Percentiles rank a stretch among this genome's conserved stretches.
These are phyloP conservation scores for Nylanderia fulva DNA, from an alignment of 1,140 invertebrate genomes.

Conservation along the genomic window DNA sequence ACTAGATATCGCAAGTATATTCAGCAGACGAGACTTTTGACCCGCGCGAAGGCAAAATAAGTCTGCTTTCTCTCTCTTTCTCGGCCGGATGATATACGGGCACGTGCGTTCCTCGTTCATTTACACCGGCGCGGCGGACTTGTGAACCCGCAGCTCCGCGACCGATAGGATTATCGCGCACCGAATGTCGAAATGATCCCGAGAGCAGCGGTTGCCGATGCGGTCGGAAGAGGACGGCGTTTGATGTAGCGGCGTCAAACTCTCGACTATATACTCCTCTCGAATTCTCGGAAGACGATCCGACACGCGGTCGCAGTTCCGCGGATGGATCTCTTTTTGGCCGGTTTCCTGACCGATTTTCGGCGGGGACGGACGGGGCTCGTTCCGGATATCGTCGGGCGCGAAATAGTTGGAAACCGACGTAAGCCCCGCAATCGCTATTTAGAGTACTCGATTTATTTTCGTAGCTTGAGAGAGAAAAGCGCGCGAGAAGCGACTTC, in stretches of 20 bases:
- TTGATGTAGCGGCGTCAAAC: constrained; percentile 44
- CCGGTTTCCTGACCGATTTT: constrained; percentile 37
- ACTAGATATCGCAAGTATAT: neutral
- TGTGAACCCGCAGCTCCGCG: constrained; percentile 18
- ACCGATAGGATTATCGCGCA: constrained; percentile 48
- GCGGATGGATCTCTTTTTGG: constrained; percentile 56
- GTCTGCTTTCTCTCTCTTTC: neutral
- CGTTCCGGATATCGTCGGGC: constrained; percentile 37
- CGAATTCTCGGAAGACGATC: constrained; percentile 62
- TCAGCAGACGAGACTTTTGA: neutral
- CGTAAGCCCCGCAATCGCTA: constrained; percentile 68
- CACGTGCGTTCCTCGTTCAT: constrained; percentile 41
- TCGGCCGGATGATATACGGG: constrained; percentile 15
- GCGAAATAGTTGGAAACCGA: constrained; percentile 50
- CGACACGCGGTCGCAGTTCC: constrained; percentile 40
- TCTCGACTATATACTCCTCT: neutral
- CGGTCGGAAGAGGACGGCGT: neutral
- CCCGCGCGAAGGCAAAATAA: constrained; percentile 1
- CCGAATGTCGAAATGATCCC: constrained; percentile 54
- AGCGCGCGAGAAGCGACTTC: constrained; percentile 23
- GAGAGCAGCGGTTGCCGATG: constrained; percentile 25
- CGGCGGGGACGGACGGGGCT: neutral
- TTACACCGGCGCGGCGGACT: constrained; percentile 36
- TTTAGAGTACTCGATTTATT: constrained; percentile 70
- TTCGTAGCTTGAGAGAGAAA: constrained; percentile 56